phyloP scores from a whole-genome alignment of 2,888 invertebrate species.

The Automeris io region DNA sequence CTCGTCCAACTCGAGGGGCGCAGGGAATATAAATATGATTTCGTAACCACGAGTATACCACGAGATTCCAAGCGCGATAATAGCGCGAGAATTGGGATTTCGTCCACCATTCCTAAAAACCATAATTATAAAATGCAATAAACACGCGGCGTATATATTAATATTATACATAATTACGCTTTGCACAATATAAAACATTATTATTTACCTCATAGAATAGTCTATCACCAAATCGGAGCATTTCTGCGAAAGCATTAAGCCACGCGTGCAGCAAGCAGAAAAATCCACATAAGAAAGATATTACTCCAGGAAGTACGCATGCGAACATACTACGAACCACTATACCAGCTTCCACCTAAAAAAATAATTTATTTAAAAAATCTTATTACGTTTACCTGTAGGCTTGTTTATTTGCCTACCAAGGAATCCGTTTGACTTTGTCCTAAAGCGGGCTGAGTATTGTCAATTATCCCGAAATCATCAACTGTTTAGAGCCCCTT shows the following conservation, averaged over 20 bases:
- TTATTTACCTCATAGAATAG: slow-evolving; percentile 74
- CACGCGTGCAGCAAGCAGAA: slow-evolving; percentile 93
- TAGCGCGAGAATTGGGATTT: slow-evolving; percentile 87
- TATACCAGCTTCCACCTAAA: slow-evolving; percentile 56
- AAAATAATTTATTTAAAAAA: no score
- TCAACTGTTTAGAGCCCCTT: no score
- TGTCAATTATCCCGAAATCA: no score
- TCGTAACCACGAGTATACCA: slow-evolving; percentile 96
- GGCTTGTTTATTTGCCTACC: no score
- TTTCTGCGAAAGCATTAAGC: slow-evolving; percentile 94
- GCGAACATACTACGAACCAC: slow-evolving; percentile 81
- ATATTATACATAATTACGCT: no score
- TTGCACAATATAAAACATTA: no score
- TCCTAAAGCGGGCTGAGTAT: no score
- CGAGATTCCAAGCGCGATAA: slow-evolving; percentile 96
- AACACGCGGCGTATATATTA: no score
- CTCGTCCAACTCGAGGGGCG: slow-evolving; percentile 47
- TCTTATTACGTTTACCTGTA: no score
- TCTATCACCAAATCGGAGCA: slow-evolving; percentile 90
- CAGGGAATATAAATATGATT: slow-evolving; percentile 90
- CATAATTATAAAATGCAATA: no score
- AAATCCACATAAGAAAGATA: slow-evolving; percentile 85
- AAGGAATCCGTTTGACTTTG: no score
- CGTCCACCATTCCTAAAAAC: slow-evolving; percentile 94
- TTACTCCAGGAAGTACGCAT: slow-evolving; percentile 84